Conservation (phyloP, 2,888 invertebrate species). For the Thumatha senex region DNA sequence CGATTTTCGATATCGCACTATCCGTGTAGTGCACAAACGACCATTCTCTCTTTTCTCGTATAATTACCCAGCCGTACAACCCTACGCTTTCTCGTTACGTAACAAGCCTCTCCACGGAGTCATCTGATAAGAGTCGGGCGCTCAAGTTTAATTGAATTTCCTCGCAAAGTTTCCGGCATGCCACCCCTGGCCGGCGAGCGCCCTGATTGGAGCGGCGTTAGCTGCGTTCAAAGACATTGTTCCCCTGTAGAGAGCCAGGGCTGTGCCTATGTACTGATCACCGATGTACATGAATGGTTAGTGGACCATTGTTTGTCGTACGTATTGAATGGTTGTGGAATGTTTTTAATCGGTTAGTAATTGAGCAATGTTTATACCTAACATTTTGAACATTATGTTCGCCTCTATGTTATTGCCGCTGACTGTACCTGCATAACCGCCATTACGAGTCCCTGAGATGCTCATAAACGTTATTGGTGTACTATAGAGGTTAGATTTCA, state of each 20-base stretch:
- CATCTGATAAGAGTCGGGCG: slow-evolving; percentile 79
- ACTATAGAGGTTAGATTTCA: too few species aligned
- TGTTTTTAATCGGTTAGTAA: neutral
- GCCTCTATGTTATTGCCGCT: too few species aligned
- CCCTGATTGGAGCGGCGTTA: slow-evolving; percentile 71
- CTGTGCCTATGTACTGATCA: slow-evolving; percentile 41
- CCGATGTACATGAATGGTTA: slow-evolving; percentile 42
- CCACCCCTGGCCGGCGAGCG: slow-evolving; percentile 62
- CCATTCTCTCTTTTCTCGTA: too few species aligned
- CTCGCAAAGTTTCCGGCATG: slow-evolving; percentile 71
- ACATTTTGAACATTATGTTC: too few species aligned
- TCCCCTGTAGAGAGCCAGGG: slow-evolving; percentile 46
- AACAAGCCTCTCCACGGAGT: slow-evolving; percentile 70
- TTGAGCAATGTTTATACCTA: neutral
- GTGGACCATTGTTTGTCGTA: slow-evolving; percentile 23
- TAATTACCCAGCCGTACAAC: slow-evolving; percentile 35
- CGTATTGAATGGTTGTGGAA: slow-evolving; percentile 10
- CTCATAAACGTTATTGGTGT: too few species aligned
- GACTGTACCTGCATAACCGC: too few species aligned
- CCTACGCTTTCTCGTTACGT: slow-evolving; percentile 72
- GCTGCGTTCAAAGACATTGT: slow-evolving; percentile 72
- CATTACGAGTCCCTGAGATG: too few species aligned
- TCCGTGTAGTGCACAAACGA: too few species aligned
- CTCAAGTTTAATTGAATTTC: slow-evolving; percentile 82
- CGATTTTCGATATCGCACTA: too few species aligned